Percentiles rank a stretch among this genome's conserved stretches.
These are phyloP conservation scores for Strigamia transsilvanica DNA, from an alignment of 2,888 invertebrate genomes.

Conservation along the genomic window DNA sequence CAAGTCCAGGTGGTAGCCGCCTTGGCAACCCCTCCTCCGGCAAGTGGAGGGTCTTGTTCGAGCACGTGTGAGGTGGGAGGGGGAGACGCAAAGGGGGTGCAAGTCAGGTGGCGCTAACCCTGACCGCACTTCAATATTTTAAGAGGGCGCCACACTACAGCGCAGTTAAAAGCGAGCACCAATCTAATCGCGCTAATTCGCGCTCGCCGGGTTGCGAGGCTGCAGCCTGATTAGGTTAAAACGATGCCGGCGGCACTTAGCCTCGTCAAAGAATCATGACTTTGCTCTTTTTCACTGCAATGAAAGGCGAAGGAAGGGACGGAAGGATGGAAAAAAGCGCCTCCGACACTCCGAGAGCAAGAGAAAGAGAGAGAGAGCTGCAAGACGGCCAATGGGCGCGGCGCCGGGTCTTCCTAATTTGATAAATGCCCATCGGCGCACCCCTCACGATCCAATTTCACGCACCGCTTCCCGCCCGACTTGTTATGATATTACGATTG, in stretches of 20 bases:
- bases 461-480: slow-evolving; percentile 53
- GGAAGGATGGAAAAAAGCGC: slow-evolving; percentile 1
- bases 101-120: slow-evolving; percentile 46
- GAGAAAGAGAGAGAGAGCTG: not conserved
- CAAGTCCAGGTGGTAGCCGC: slow-evolving; percentile 19
- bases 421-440: slow-evolving; percentile 56
- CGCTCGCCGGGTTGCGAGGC: slow-evolving; percentile 39
- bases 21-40: not conserved
- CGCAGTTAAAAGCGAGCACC: slow-evolving; percentile 51
- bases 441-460: slow-evolving; percentile 56
- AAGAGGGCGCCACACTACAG: slow-evolving; percentile 44
- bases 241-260: slow-evolving; percentile 52
- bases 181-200: slow-evolving; percentile 53
- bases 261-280: slow-evolving; percentile 54
- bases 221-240: slow-evolving; percentile 54
- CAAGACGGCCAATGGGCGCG: slow-evolving; percentile 50
- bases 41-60: not conserved
- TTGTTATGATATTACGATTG: slow-evolving; percentile 54
- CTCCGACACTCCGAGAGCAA: not conserved
- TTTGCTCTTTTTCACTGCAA: slow-evolving; percentile 54
- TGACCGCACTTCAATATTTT: slow-evolving; percentile 48
- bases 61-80: slow-evolving; percentile 16
- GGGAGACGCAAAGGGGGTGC: slow-evolving; percentile 12
- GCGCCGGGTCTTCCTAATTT: slow-evolving; percentile 54
- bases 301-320: slow-evolving; percentile 45